These are phyloP conservation scores for Timema podura DNA, from an alignment of 2,888 invertebrate genomes.

Conservation along the genomic window DNA sequence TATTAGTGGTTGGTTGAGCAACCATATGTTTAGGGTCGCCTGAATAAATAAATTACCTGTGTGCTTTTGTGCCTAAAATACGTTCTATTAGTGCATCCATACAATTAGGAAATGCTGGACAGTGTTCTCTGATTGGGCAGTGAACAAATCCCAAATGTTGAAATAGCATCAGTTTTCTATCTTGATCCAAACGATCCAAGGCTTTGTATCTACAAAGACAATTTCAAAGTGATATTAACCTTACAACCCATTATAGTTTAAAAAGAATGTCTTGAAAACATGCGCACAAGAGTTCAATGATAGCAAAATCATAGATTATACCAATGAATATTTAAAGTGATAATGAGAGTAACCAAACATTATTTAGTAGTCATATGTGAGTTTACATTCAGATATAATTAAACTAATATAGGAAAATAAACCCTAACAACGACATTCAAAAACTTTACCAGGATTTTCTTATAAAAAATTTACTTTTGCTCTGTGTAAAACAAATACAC, in stretches of 20 bases:
- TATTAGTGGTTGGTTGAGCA: too few species aligned
- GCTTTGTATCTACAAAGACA: conserved; percentile 72
- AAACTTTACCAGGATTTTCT: too few species aligned
- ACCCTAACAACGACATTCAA: too few species aligned
- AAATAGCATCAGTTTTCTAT: conserved; percentile 88
- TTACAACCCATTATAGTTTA: background rate
- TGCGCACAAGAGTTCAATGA: too few species aligned
- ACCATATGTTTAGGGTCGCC: background rate
- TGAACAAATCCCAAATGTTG: conserved; percentile 95
- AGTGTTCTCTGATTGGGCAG: conserved; percentile 90
- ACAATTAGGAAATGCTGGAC: conserved; percentile 82
- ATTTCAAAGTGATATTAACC: background rate
- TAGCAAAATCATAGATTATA: too few species aligned
- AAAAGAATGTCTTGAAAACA: background rate
- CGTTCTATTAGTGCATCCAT: conserved; percentile 73
- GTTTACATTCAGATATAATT: too few species aligned
- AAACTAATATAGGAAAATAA: too few species aligned
- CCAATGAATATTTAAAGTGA: too few species aligned
- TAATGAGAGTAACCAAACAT: too few species aligned
- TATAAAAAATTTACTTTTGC: too few species aligned
- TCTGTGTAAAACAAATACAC: too few species aligned
- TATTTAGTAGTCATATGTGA: too few species aligned
- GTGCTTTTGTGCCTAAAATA: conserved; percentile 63
- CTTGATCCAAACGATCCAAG: conserved; percentile 89
- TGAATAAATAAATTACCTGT: conserved; percentile 44